Conservation (phyloP, 1,140 invertebrate genomes). For the Diploscapter pachys region DNA sequence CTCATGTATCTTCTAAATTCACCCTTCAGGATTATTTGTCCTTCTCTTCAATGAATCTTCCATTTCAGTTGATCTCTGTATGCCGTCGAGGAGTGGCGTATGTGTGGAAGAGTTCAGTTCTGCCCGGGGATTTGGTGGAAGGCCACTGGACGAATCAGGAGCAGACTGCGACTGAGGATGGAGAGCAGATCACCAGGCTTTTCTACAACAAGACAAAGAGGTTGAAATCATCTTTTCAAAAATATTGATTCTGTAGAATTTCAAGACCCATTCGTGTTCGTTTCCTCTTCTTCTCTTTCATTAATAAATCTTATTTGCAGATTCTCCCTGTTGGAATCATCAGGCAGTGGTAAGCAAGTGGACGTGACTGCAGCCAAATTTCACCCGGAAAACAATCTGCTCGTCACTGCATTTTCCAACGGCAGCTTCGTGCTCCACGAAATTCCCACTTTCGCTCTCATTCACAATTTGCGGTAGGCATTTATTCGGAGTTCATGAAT, state of each 20-base stretch:
- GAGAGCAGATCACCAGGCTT: conserved; percentile 11
- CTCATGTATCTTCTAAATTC: too few relatives aligned
- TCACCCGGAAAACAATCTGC: conserved; percentile 24
- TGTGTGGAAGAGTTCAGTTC: conserved; percentile 81
- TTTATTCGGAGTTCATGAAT: too few relatives aligned
- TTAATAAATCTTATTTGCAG: not conserved
- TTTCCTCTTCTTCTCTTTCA: too few relatives aligned
- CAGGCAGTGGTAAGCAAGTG: conserved; percentile 17
- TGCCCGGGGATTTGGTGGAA: conserved; percentile 66
- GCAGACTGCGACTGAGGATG: conserved; percentile 22
- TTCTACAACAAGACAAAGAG: conserved; percentile 32
- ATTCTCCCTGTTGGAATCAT: conserved; percentile 18
- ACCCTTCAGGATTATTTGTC: too few relatives aligned
- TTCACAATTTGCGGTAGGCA: conserved; percentile 65
- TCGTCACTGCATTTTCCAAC: conserved; percentile 74
- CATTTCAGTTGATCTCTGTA: conserved; percentile 60
- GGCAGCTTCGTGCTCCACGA: conserved; percentile 85
- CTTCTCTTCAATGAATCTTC: not conserved
- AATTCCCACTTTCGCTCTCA: conserved; percentile 83
- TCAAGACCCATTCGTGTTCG: too few relatives aligned
- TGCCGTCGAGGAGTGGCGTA: conserved; percentile 70
- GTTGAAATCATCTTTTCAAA: not conserved
- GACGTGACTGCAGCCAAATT: conserved; percentile 29
- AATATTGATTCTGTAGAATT: too few relatives aligned
- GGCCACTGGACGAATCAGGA: conserved; percentile 13